These are phyloP conservation scores for Rhinoptilus africanus DNA, from an alignment of 2,113 vertebrate species.

Conservation along the genomic window DNA sequence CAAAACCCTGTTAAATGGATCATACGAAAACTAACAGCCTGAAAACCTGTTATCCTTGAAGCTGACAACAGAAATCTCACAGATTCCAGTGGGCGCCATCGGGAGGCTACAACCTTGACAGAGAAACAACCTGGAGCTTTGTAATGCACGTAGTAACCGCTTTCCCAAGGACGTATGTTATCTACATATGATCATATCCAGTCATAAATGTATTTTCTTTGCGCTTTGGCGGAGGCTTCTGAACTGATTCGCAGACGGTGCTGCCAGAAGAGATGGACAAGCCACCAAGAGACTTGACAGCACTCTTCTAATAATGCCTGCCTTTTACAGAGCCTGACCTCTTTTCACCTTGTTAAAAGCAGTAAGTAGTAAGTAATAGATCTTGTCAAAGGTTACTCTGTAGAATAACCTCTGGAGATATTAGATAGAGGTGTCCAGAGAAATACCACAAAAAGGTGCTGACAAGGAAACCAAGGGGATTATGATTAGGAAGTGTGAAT, in stretches of 20 bases:
- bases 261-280: slow-evolving; percentile 12
- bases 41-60: not conserved
- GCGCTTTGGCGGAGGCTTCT: not conserved
- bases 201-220: not conserved
- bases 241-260: not conserved
- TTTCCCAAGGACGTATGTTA: not conserved
- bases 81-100: not conserved
- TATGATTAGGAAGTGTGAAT: slow-evolving; percentile 59
- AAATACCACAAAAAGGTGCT: slow-evolving; percentile 52
- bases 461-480: slow-evolving; percentile 58
- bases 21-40: not conserved
- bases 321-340: slow-evolving; percentile 29
- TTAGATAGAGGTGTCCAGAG: slow-evolving; percentile 61
- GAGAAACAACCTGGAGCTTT: not conserved
- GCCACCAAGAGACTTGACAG: not conserved
- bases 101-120: not conserved
- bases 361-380: slow-evolving; percentile 61
- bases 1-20: not conserved
- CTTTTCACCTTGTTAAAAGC: slow-evolving; percentile 45
- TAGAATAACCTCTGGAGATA: slow-evolving; percentile 58
- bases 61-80: not conserved
- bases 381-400: slow-evolving; percentile 67
- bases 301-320: slow-evolving; percentile 11
- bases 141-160: not conserved
- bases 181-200: not conserved